Percentiles rank a stretch among this genome's conserved stretches.
These are phyloP conservation scores for Chamaea fasciata DNA, from an alignment of 2,113 vertebrate genomes.

Conservation along the genomic window DNA sequence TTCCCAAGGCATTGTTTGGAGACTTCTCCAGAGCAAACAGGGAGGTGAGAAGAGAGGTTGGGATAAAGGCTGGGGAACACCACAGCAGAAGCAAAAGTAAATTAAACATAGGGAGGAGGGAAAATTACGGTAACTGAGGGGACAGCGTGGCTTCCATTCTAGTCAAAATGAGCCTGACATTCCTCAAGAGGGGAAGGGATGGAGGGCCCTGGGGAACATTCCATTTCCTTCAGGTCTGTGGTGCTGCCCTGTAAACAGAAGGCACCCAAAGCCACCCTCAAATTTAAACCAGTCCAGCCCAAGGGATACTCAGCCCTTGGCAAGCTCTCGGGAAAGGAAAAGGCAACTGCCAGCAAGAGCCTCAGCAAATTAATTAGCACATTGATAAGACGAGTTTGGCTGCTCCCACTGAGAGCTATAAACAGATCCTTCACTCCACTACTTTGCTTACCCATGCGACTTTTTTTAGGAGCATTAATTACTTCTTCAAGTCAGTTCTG, in stretches of 20 bases:
- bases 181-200: fast-evolving
- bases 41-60: fast-evolving
- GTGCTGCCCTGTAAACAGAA: not conserved
- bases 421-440: not conserved
- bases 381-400: not conserved
- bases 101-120: not conserved
- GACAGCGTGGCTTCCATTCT: not conserved
- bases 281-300: not conserved
- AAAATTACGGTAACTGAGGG: not conserved
- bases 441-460: not conserved
- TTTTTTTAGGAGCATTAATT: not conserved
- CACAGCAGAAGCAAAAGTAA: not conserved
- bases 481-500: not conserved
- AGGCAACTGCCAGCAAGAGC: not conserved
- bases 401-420: constrained; percentile 23
- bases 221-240: not conserved
- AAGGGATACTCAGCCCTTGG: not conserved
- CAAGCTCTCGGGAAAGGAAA: not conserved
- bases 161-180: not conserved
- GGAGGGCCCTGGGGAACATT: not conserved
- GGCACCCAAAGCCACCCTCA: not conserved
- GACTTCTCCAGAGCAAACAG: not conserved
- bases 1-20: not conserved
- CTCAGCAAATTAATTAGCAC: not conserved
- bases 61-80: not conserved